Base-by-base conservation (phyloP, 2,113 vertebrate genomes). In the Aptenodytes patagonicus region DNA sequence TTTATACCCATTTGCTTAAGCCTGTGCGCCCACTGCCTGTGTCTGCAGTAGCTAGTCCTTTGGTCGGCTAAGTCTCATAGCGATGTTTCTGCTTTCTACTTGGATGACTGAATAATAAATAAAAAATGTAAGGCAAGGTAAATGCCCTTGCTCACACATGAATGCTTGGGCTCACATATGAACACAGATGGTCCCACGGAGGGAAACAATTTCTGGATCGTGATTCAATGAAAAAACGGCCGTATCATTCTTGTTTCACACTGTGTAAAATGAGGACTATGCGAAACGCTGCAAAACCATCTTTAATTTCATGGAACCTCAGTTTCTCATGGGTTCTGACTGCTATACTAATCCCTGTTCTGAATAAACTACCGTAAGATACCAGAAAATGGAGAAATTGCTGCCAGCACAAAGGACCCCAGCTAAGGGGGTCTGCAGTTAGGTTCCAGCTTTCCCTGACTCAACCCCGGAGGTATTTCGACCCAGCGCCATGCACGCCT, bases 401-500 rank as follows among this genome's bases (percentile, higher is more conserved):
- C 34, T 32, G 55, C 73, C 47, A 36, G 8, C 11, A 32, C 47
- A 57, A 51, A 29, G 10, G 61, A 9, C 38, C 32, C 20, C 57
- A 17, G 40, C 29, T 38, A 11, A 55, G 20, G 55, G 40, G 10
- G 2, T 12, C 18, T 21, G 57, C 73, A 16, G 68, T 13, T 2
- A 11, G 29, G 18, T 20, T 62, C 72, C 57, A 24, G 14, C 25
- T 78, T 71, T 52, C 73, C 15, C 44, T 28, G 61, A 26, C 42
- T 62, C 79, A 54, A 0, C 71, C 38, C 40, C 36, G 9, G 3
- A 58, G 49, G 34, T 9, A n/a, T 52, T 52, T 17, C 13, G 2
- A 11, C 34, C 24, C 28, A 21, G 34, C 61, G 40, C 58, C n/a
- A 3, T 0, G 14, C 42, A 3, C 15, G 0, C 5, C 49, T 46